A percentile compares a stretch with the other conserved stretches of the same genome.
phyloP scores from a whole-genome alignment of 2,888 invertebrate genomes.

The Galerucella calmariensis region DNA sequence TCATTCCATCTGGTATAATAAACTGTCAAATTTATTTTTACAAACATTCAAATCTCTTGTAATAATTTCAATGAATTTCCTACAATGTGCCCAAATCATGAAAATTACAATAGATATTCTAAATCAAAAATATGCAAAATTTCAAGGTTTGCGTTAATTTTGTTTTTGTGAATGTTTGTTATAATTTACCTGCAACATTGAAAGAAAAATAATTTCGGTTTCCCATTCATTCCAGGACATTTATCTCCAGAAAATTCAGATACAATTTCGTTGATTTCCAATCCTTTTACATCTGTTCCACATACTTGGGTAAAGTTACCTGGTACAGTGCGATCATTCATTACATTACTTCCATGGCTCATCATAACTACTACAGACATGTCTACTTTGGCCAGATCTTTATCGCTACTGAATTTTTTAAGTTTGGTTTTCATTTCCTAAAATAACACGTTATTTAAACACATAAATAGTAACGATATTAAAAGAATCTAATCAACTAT shows the following conservation, averaged over 20 bases:
- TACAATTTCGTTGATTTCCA: slow-evolving; percentile 69
- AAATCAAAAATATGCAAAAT: too few species aligned
- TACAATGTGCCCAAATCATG: too few species aligned
- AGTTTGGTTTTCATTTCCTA: slow-evolving; percentile 59
- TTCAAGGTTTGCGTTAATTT: too few species aligned
- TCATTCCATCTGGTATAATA: too few species aligned
- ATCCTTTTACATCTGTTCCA: slow-evolving; percentile 69
- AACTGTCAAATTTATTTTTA: too few species aligned
- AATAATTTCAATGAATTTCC: too few species aligned
- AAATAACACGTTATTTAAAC: slow-evolving; percentile 15
- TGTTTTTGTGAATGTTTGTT: too few species aligned
- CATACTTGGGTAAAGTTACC: slow-evolving; percentile 70
- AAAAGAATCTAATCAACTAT: too few species aligned
- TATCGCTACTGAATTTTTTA: slow-evolving; percentile 61
- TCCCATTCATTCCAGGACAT: slow-evolving; percentile 68
- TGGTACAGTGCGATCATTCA: slow-evolving; percentile 53
- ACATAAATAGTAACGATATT: too few species aligned
- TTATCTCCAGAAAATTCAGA: slow-evolving; percentile 70
- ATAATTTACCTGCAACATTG: slow-evolving; percentile 73
- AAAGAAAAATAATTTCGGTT: slow-evolving; percentile 80
- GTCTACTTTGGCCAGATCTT: slow-evolving; percentile 66
- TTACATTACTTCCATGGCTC: slow-evolving; percentile 71
- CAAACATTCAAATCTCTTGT: too few species aligned
- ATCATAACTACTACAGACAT: slow-evolving; percentile 74
- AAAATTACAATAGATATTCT: too few species aligned